Base-by-base conservation (phyloP, 2,888 invertebrate species). In the Cecidostiba fungosa region DNA sequence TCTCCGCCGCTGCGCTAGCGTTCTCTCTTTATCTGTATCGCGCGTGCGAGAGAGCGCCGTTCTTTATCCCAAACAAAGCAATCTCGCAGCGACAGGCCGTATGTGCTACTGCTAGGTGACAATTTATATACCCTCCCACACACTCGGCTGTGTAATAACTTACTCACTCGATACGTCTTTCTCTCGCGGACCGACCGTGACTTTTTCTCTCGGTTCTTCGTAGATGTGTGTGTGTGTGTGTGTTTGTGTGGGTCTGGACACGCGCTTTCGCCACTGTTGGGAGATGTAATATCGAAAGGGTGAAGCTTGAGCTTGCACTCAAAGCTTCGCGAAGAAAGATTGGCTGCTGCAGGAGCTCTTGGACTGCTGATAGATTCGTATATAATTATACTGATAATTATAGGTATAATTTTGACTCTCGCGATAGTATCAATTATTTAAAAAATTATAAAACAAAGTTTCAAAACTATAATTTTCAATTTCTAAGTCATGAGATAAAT, bases 51-150 rank as follows among this genome's bases (percentile, higher is more conserved):
- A 14, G 50, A 19, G 32, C 82, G 66, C 86, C 88, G 89, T 90
- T 91, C 91, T 91, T 91, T 90, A 90, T 90, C 89, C 82, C 90
- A 91, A 92, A 92, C 92, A 92, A 92, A 92, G 91, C 90, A 92
- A 92, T 92, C 91, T 91, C 89, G 90, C 80, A 87, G 88, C 89
- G 89, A 89, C 90, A 90, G 90, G 19, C 39, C 70, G 26, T 23
- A 23, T 88, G 88, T 89, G 89, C 89, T 90, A 90, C 89, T 92
- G 90, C 91, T 90, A 92, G 91, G 92, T 92, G 92, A 92, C 92
- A 92, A 92, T 92, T 92, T 91, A 92, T 92, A 92, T 91, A 91
- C 89, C 90, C 90, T 85, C 89, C 89, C 90, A 89, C 89, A 89
- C 89, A n/a, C 29, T 19, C 70, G 70, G 14, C 88, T 84, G 88